A percentile compares a stretch with the other conserved stretches of the same genome.
Evolutionary conservation across 2,888 invertebrate genomes (phyloP).

Genomic region (Danaus chrysippus): DNA sequence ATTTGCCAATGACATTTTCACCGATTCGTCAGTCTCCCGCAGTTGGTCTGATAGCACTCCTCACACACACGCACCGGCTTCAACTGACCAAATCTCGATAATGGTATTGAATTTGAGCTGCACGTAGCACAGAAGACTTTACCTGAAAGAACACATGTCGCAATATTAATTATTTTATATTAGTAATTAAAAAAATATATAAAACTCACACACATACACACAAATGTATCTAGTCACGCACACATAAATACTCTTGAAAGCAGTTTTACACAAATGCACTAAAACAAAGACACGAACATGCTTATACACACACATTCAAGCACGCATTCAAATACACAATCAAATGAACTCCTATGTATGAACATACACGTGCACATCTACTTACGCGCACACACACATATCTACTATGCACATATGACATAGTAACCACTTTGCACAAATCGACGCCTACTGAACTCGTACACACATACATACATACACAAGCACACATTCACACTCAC

Average conservation of each 20-base stretch:
- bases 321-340: no score
- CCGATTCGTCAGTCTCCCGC: conserved; percentile 45
- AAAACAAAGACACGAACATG: no score
- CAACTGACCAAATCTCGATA: conserved; percentile 94
- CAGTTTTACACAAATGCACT: no score
- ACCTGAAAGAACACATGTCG: conserved; percentile 49
- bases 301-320: no score
- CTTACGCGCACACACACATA: not conserved
- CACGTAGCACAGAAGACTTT: conserved; percentile 97
- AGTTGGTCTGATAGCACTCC: conserved; percentile 82
- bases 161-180: not conserved
- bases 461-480: not conserved
- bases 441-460: no score
- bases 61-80: conserved; percentile 97
- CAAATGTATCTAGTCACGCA: no score
- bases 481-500: not conserved
- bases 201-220: no score
- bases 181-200: no score
- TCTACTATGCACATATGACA: not conserved
- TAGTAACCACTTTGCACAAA: not conserved
- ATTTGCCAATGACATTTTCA: conserved; percentile 37
- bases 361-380: no score
- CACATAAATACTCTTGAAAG: no score
- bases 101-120: conserved; percentile 94
- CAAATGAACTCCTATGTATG: no score